Evolutionary conservation across 2,888 invertebrate genomes (phyloP).

Genomic region (Andrena minutula): DNA sequence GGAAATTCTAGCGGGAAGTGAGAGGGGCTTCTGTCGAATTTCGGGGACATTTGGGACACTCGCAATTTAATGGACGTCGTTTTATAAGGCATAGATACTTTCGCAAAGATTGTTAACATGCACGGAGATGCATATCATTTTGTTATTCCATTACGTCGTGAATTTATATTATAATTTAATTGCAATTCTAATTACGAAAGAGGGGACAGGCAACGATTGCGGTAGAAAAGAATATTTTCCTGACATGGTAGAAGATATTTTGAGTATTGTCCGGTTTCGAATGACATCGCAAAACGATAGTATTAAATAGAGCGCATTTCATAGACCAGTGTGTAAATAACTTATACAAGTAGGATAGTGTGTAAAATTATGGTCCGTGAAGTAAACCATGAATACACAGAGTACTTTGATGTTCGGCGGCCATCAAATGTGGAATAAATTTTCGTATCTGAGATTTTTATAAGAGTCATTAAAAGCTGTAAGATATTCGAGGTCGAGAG

Average conservation of each 20-base stretch:
- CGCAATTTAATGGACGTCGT: background rate
- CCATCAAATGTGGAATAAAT: constrained; percentile 22
- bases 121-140: background rate
- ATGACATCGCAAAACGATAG: constrained; percentile 6
- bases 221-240: background rate
- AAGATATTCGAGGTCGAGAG: background rate
- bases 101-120: background rate
- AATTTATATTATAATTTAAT: background rate
- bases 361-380: background rate
- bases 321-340: constrained; percentile 31
- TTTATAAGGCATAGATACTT: background rate
- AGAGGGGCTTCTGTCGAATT: background rate
- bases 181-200: background rate
- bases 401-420: background rate
- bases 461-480: constrained; percentile 1
- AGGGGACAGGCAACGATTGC: too few species aligned
- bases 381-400: background rate
- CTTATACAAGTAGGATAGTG: constrained; percentile 17
- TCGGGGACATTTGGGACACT: background rate
- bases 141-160: background rate
- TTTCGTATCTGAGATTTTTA: constrained; percentile 32
- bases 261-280: constrained; percentile 27
- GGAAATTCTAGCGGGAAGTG: background rate
- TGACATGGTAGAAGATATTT: constrained; percentile 13
- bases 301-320: constrained; percentile 36